A percentile compares a stretch with the other conserved stretches of the same genome.
Conservation (phyloP, 2,113 vertebrate species). For the Psilopsiagon aurifrons region DNA sequence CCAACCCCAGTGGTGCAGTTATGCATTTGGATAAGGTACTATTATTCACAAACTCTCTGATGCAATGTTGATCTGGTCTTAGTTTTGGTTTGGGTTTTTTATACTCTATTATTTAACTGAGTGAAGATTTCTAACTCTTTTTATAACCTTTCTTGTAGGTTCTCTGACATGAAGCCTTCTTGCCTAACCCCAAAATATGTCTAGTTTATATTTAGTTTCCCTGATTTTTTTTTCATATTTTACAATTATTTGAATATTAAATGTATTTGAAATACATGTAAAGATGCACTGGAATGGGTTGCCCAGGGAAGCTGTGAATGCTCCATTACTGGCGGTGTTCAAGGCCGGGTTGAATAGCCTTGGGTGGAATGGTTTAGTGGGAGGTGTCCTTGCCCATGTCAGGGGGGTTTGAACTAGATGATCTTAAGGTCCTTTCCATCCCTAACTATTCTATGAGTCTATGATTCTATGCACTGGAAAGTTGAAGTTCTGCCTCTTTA, state of each 20-base stretch:
- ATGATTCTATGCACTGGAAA: neutral
- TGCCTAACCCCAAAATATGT: neutral
- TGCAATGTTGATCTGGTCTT: neutral
- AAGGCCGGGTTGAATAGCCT: too few relatives aligned
- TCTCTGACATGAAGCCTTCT: neutral
- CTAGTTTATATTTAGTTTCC: neutral
- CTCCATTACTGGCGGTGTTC: too few relatives aligned
- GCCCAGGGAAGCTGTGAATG: too few relatives aligned
- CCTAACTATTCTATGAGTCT: too few relatives aligned
- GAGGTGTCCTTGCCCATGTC: too few relatives aligned
- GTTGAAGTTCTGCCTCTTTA: neutral
- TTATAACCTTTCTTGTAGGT: neutral
- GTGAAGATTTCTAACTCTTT: neutral
- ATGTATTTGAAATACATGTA: neutral
- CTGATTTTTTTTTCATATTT: neutral
- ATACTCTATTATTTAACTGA: neutral
- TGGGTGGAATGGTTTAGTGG: too few relatives aligned
- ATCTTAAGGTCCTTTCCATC: too few relatives aligned
- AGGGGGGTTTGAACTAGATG: too few relatives aligned
- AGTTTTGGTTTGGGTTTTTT: neutral
- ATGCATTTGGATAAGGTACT: neutral
- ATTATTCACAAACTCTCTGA: neutral
- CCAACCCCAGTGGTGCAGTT: neutral
- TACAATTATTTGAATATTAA: neutral
- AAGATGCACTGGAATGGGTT: neutral